A percentile compares a stretch with the other conserved stretches of the same genome.
phyloP scores from a whole-genome alignment of 2,113 vertebrate species.

The Clupea harengus region DNA sequence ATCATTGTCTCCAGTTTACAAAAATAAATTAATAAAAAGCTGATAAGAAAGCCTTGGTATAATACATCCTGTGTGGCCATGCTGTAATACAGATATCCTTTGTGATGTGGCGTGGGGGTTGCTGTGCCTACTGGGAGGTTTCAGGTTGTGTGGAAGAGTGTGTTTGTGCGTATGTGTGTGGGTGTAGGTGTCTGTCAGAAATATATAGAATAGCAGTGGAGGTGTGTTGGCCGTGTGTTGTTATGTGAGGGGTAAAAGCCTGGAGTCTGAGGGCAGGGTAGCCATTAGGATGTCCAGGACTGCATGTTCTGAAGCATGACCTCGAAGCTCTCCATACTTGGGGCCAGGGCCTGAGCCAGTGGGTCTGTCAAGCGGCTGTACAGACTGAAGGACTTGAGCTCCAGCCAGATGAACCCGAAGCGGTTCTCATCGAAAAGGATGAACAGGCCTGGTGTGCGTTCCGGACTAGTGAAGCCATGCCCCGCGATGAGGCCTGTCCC shows the following conservation, averaged over 20 bases:
- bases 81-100: constrained; percentile 42
- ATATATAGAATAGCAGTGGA: constrained; percentile 4
- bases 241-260: neutral
- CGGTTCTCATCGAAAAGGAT: constrained; percentile 90
- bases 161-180: constrained; percentile 40
- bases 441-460: constrained; percentile 90
- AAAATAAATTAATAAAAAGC: constrained; percentile 66
- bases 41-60: constrained; percentile 42
- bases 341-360: constrained; percentile 84
- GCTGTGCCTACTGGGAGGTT: constrained; percentile 33
- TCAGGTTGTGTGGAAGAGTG: constrained; percentile 33
- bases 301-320: constrained; percentile 96
- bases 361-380: constrained; percentile 91
- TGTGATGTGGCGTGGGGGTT: neutral
- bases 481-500: constrained; percentile 93
- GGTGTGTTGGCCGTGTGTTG: constrained; percentile 34
- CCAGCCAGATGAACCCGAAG: constrained; percentile 97
- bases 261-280: constrained; percentile 16
- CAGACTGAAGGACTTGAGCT: constrained; percentile 95
- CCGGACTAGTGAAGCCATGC: constrained; percentile 94
- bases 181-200: constrained; percentile 24
- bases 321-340: constrained; percentile 87
- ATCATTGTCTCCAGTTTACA: constrained; percentile 52
- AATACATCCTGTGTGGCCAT: constrained; percentile 55
- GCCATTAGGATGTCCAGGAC: constrained; percentile 85